Percentiles rank a stretch among this genome's conserved stretches.
phyloP scores from a whole-genome alignment of 2,113 vertebrate species.

The Ellobius talpinus region DNA sequence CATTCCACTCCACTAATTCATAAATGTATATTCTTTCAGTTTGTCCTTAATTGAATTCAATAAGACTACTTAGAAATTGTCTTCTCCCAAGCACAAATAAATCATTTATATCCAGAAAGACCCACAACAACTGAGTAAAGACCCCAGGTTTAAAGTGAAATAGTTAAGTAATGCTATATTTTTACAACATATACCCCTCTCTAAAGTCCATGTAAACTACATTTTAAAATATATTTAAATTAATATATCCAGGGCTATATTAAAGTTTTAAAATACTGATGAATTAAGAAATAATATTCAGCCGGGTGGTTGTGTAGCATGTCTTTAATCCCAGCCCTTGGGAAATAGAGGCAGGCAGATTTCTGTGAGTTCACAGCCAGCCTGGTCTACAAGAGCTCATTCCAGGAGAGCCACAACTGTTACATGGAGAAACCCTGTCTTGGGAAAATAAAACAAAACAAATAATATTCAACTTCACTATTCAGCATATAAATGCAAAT shows the following conservation, averaged over 20 bases:
- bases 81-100: background rate
- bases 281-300: background rate
- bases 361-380: too few relatives aligned
- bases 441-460: background rate
- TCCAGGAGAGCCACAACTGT: too few relatives aligned
- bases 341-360: too few relatives aligned
- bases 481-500: background rate
- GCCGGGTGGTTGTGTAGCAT: too few relatives aligned
- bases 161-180: background rate
- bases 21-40: background rate
- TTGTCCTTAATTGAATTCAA: background rate
- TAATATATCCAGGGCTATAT: background rate
- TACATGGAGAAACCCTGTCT: too few relatives aligned
- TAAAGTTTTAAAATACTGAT: background rate
- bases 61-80: background rate
- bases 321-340: too few relatives aligned
- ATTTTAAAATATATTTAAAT: background rate
- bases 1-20: background rate
- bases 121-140: background rate
- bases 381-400: too few relatives aligned
- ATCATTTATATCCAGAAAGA: background rate
- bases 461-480: background rate
- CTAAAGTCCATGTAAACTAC: background rate
- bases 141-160: background rate
- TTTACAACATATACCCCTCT: background rate